Base-by-base conservation (phyloP, 1,140 invertebrate species). In the Macrostomum lignano region DNA sequence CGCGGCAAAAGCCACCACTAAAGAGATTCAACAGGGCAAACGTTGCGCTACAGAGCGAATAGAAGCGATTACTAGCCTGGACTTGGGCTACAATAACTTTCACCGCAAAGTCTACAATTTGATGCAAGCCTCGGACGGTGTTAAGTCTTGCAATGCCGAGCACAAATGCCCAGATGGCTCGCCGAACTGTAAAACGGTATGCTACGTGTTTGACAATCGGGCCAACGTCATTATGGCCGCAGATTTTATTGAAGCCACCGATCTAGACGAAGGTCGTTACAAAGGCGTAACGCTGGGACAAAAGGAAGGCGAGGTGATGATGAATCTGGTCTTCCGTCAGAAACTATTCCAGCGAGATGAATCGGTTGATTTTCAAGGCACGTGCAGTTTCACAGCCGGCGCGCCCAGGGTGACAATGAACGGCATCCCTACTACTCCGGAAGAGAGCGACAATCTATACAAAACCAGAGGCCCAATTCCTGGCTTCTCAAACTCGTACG, bases 291-390 rank as follows among this genome's bases (percentile, higher is more conserved):
- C 53, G 11, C 42, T 59, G 23, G 56, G 56, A 0, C 42, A 46
- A 11, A 56, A 57, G 34, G 55, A 59, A 39, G 55, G 55, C 17
- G 57, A 60, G 40, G 47, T 60, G 1, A 60, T 59, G 56, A 59
- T 55, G 33, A 52, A 58, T 31, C 45, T 60, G 2, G 53, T 60
- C 21, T 58, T 55, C 35, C 44, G 52, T 35, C 54, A 60, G 38
- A 39, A 43, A n/a, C 56, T 60, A 31, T 53, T 60, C 30, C 37
- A 38, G 5, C 36, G 57, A 17, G 47, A 42, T 25, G 55, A 59
- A 38, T 43, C 40, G 7, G 44, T 54, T 11, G 55, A 59, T 35
- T 60, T 59, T 39, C 56, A 33, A 33, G 36, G 19, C 13, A 37
- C 14, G 7, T 60, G 57, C 41, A 45, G 52, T 9, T 56, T 58